A percentile compares a stretch with the other conserved stretches of the same genome.
phyloP scores from a whole-genome alignment of 2,797 vertebrate species.

The Aeoliscus strigatus region DNA sequence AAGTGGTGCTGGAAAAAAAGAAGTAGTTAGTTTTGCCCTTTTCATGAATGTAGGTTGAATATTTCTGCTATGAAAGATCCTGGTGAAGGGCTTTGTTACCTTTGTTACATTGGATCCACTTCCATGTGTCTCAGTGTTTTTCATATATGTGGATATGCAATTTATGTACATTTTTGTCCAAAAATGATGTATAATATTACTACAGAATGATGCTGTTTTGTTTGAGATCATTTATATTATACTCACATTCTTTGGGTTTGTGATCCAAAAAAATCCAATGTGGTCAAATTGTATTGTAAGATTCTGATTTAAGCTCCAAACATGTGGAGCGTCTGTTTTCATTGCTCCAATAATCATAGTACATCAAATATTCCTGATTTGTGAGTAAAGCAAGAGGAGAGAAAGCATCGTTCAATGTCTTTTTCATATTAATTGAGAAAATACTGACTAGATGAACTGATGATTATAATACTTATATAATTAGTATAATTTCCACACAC shows the following conservation, averaged over 20 bases:
- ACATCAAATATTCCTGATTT: too few relatives aligned
- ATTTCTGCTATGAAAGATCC: conserved; percentile 27
- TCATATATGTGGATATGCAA: conserved; percentile 1
- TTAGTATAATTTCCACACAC: too few relatives aligned
- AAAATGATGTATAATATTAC: too few relatives aligned
- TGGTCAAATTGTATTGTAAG: conserved; percentile 12
- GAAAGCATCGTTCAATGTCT: too few relatives aligned
- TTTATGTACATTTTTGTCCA: conserved; percentile 5
- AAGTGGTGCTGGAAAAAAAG: conserved; percentile 8
- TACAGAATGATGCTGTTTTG: conserved; percentile 10
- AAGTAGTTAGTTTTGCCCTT: conserved; percentile 42
- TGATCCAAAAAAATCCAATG: conserved; percentile 27
- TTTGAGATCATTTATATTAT: conserved; percentile 2
- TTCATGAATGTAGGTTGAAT: conserved; percentile 34
- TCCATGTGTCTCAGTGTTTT: not conserved
- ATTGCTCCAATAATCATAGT: too few relatives aligned
- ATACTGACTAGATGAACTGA: too few relatives aligned
- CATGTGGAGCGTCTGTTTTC: too few relatives aligned
- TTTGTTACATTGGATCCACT: conserved; percentile 5
- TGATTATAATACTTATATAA: too few relatives aligned
- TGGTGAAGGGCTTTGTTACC: conserved; percentile 34
- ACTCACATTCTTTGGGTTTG: not conserved
- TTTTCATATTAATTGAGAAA: too few relatives aligned
- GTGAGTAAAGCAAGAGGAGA: too few relatives aligned
- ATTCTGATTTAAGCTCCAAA: too few relatives aligned